Evolutionary conservation across 2,797 vertebrate genomes (phyloP).

Genomic region (Acanthurus leucopareius): DNA sequence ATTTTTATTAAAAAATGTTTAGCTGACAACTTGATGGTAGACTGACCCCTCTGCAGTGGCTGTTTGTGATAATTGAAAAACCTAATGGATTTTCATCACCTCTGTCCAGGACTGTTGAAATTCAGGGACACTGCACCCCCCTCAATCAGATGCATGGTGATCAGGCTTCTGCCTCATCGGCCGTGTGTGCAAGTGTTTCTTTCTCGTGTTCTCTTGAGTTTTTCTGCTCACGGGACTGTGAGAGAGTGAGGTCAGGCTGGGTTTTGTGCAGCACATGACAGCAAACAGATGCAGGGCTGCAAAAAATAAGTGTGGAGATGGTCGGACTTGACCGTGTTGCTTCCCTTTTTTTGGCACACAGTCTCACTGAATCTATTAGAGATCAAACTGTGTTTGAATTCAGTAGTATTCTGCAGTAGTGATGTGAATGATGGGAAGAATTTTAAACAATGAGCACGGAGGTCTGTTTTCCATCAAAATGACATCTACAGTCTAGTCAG

Average conservation of each 20-base stretch:
- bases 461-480: background rate
- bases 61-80: constrained; percentile 62
- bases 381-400: constrained; percentile 12
- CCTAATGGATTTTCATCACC: constrained; percentile 56
- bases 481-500: background rate
- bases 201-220: constrained; percentile 18
- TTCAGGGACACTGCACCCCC: constrained; percentile 5
- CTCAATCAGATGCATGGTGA: constrained; percentile 31
- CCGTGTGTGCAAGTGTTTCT: background rate
- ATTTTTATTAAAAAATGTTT: constrained; percentile 44
- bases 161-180: constrained; percentile 20
- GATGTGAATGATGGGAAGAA: constrained; percentile 5
- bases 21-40: constrained; percentile 6
- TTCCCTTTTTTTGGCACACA: background rate
- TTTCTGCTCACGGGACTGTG: constrained; percentile 9
- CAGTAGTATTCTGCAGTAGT: background rate
- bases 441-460: background rate
- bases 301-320: background rate
- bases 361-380: background rate
- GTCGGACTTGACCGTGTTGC: constrained; percentile 14
- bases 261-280: constrained; percentile 18
- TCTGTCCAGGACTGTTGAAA: constrained; percentile 26
- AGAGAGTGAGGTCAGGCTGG: background rate
- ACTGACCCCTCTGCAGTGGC: constrained; percentile 41
- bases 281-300: background rate